A percentile compares a stretch with the other conserved stretches of the same genome.
phyloP scores from a whole-genome alignment of 2,888 invertebrate genomes.

The Callyntrura sp. region DNA sequence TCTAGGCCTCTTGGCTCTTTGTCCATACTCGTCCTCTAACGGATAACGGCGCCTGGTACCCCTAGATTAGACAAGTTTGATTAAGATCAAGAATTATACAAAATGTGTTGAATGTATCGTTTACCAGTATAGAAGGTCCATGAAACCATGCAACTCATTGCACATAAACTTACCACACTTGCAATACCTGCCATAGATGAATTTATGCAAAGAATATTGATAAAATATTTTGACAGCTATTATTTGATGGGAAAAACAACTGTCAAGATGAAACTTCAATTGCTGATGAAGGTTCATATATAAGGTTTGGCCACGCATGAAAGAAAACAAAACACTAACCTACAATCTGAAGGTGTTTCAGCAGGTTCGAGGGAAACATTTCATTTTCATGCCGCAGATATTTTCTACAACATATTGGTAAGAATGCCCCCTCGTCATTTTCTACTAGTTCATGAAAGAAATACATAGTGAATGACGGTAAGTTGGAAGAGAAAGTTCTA shows the following conservation, averaged over 20 bases:
- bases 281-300: slow-evolving; percentile 58
- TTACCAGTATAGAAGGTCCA: slow-evolving; percentile 63
- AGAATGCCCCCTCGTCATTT: slow-evolving; percentile 57
- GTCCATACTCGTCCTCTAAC: slow-evolving; percentile 81
- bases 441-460: slow-evolving; percentile 71
- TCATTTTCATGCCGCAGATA: slow-evolving; percentile 81
- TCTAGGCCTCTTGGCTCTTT: slow-evolving; percentile 80
- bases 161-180: slow-evolving; percentile 68
- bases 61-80: slow-evolving; percentile 71
- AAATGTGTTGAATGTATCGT: neutral
- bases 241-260: slow-evolving; percentile 31
- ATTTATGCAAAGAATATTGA: slow-evolving; percentile 73
- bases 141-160: slow-evolving; percentile 63
- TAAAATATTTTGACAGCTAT: slow-evolving; percentile 54
- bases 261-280: slow-evolving; percentile 55
- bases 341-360: slow-evolving; percentile 78
- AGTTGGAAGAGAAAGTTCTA: slow-evolving; percentile 72
- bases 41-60: slow-evolving; percentile 79
- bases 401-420: slow-evolving; percentile 33
- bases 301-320: slow-evolving; percentile 69
- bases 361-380: slow-evolving; percentile 79
- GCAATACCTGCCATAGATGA: slow-evolving; percentile 71
- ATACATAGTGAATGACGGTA: slow-evolving; percentile 56
- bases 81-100: neutral
- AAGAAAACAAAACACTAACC: slow-evolving; percentile 81